Evolutionary conservation across 2,888 invertebrate species (phyloP).

Genomic region (Terebella lapidaria): DNA sequence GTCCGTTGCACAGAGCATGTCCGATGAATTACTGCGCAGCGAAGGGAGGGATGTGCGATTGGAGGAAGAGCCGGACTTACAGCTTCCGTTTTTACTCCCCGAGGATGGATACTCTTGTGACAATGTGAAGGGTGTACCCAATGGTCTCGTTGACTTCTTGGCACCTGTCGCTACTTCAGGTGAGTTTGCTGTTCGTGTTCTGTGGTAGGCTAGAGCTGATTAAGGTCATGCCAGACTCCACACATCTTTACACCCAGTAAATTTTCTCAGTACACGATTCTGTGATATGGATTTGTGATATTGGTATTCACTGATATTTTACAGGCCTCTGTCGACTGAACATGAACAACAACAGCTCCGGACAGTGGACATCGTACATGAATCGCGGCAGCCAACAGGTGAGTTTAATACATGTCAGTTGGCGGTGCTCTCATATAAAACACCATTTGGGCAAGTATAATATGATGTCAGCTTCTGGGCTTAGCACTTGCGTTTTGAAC

Average conservation of each 20-base stretch:
- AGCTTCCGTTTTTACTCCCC: constrained; percentile 85
- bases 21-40: constrained; percentile 74
- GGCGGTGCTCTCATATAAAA: too few relatives aligned
- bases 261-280: too few relatives aligned
- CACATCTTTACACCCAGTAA: too few relatives aligned
- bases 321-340: constrained; percentile 82
- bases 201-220: too few relatives aligned
- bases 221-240: too few relatives aligned
- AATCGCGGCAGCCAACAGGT: too few relatives aligned
- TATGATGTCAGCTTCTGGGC: too few relatives aligned
- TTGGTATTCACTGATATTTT: neutral
- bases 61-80: constrained; percentile 80
- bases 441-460: too few relatives aligned
- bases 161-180: constrained; percentile 33
- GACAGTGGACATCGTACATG: constrained; percentile 95
- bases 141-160: constrained; percentile 55
- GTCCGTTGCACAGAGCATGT: constrained; percentile 46
- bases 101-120: constrained; percentile 98
- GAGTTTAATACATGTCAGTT: too few relatives aligned
- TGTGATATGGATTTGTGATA: neutral
- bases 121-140: constrained; percentile 85
- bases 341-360: constrained; percentile 83
- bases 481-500: too few relatives aligned
- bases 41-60: constrained; percentile 50
- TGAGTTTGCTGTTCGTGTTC: constrained; percentile 4